A percentile compares a stretch with the other conserved stretches of the same genome.
Conservation (phyloP, 2,888 invertebrate genomes). For the Temnothorax rugatulus region DNA sequence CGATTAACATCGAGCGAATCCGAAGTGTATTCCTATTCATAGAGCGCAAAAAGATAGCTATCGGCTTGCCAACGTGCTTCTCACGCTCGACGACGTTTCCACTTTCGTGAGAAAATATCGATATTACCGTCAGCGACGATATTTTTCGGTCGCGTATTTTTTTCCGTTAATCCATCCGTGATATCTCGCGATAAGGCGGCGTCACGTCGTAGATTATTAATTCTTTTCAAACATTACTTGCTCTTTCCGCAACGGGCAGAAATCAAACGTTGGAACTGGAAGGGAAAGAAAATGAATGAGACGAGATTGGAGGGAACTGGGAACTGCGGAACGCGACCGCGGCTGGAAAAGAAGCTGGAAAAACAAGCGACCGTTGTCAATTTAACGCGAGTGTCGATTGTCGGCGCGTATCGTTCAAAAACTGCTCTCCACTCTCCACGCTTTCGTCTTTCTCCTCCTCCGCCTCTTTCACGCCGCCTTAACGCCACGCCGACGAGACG, state of each 20-base stretch:
- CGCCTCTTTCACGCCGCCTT: no score
- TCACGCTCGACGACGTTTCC: background rate
- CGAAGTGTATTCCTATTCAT: background rate
- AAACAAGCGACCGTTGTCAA: background rate
- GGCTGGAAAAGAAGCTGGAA: background rate
- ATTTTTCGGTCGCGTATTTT: background rate
- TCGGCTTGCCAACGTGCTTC: background rate
- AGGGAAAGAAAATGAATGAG: background rate
- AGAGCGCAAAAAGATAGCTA: background rate
- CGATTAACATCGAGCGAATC: background rate
- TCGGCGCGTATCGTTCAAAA: background rate
- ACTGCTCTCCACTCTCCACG: background rate
- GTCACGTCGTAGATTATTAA: background rate
- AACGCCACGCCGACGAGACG: background rate
- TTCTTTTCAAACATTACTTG: background rate
- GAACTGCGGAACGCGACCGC: no score
- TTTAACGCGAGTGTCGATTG: background rate
- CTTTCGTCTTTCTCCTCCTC: background rate
- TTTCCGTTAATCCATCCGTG: background rate
- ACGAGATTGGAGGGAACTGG: background rate
- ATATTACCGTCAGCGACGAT: background rate
- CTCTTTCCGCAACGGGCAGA: background rate
- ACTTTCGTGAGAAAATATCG: background rate
- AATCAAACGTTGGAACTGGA: background rate
- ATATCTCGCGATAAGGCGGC: constrained; percentile 27